Evolutionary conservation across 2,113 vertebrate species (phyloP), one percentile per base, ranked within the genome.

Genomic region (Scortum barcoo): DNA sequence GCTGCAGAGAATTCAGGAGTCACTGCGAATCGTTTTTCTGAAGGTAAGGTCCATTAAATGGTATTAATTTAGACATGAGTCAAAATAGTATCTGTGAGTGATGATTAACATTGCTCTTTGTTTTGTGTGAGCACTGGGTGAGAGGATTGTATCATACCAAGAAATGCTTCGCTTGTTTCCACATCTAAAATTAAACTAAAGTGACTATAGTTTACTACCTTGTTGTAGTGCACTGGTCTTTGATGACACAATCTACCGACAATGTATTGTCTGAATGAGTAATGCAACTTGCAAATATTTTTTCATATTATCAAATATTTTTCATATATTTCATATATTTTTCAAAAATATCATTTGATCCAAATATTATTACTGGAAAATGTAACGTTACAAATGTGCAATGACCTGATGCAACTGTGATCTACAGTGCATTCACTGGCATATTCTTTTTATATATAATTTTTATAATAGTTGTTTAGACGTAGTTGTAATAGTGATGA

Each of bases 11-110:
- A 83, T 28, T 62, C 88, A 7, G 89, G 58, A 65, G 91, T 93
- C 71, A 93, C 54, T 19, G 60, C 89, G 58, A 94, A 90, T 61
- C 65, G 3, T n/a, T 94, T 91, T 67, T 56, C 82, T 58, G 85
- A 93, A 89, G 93, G 93, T 94, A 91, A 88, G 80, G 0, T 9
- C 20, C 56, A 28, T 38, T 14, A 60, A 56, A 74, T 26, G 30
- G 24, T 38, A 3, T 33, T n/a, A 51, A 54, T 28, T n/a, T 4
- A 50, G 7, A 63, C 24, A 7, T 51, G 54, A 56, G 17, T 61
- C 3, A 26, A 33, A 46, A 30, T 2, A 19, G 7, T 44, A 28
- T 7, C 17, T 56, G 19, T 33, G 30, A 38, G 44, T 26, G 2
- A 40, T 54, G 3, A n/a, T 26, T 24, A 33, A 0, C 4, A 17